Conservation (phyloP, 1,140 invertebrate genomes). For the Octopus sinensis region DNA sequence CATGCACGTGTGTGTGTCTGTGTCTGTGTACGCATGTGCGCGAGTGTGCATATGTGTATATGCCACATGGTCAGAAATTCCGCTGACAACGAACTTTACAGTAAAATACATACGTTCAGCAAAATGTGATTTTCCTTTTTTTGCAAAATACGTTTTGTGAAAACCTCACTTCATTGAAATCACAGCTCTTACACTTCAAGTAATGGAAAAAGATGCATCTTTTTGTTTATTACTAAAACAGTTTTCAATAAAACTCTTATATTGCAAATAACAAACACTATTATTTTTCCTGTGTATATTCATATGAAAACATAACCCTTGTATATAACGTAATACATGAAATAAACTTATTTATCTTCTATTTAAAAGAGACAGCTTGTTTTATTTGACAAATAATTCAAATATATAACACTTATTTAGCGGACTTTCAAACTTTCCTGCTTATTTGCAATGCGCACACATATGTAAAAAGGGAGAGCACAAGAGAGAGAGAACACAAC, state of each 20-base stretch:
- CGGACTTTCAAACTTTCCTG: not conserved
- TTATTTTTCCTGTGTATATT: too few relatives aligned
- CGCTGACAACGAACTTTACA: not conserved
- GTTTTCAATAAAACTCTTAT: too few relatives aligned
- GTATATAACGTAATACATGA: not conserved
- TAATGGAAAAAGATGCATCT: too few relatives aligned
- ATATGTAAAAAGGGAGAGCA: too few relatives aligned
- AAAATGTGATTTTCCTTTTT: not conserved
- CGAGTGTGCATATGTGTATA: not conserved
- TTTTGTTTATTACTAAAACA: too few relatives aligned
- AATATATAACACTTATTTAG: not conserved
- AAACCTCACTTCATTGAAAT: not conserved
- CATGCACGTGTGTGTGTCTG: not conserved
- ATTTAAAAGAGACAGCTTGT: not conserved
- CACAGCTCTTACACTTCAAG: not conserved
- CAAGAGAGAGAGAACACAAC: not conserved
- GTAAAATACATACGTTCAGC: not conserved
- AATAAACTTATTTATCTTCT: not conserved
- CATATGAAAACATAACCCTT: not conserved
- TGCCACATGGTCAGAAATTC: not conserved
- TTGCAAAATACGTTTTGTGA: not conserved
- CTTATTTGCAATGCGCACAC: too few relatives aligned
- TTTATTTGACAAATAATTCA: not conserved
- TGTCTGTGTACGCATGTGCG: not conserved
- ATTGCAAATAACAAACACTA: too few relatives aligned